phyloP scores from a whole-genome alignment of 2,888 invertebrate species.

The Polyommatus iphigenia region DNA sequence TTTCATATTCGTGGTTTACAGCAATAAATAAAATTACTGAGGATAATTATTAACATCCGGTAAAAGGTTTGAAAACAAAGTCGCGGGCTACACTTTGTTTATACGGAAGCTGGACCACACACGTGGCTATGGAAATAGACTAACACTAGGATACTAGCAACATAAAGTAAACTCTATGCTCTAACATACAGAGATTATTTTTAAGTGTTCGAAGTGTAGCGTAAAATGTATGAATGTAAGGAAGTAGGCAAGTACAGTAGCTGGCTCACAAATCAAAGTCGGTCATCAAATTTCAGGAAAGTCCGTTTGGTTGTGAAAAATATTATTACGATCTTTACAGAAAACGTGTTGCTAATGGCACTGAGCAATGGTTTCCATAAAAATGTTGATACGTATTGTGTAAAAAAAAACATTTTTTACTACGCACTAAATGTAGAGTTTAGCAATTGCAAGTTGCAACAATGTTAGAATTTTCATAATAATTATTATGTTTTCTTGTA shows the following conservation, averaged over 20 bases:
- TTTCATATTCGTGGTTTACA: slow-evolving; percentile 25
- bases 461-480: too few species aligned
- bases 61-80: slow-evolving; percentile 27
- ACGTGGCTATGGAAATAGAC: slow-evolving; percentile 29
- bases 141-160: not conserved
- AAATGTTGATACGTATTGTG: too few species aligned
- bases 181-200: not conserved
- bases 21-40: slow-evolving; percentile 29
- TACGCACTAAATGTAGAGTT: too few species aligned
- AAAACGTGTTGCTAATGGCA: too few species aligned
- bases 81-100: slow-evolving; percentile 25
- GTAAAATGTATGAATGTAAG: slow-evolving; percentile 19
- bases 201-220: not conserved
- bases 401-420: too few species aligned
- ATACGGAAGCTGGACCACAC: slow-evolving; percentile 31
- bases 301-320: not conserved
- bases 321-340: not conserved
- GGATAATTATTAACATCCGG: slow-evolving; percentile 29
- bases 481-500: too few species aligned
- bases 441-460: too few species aligned
- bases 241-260: slow-evolving; percentile 10
- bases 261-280: not conserved
- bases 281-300: not conserved
- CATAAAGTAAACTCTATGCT: not conserved
- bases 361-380: too few species aligned